phyloP scores from a whole-genome alignment of 2,797 vertebrate genomes.

The Acrossocheilus fasciatus region DNA sequence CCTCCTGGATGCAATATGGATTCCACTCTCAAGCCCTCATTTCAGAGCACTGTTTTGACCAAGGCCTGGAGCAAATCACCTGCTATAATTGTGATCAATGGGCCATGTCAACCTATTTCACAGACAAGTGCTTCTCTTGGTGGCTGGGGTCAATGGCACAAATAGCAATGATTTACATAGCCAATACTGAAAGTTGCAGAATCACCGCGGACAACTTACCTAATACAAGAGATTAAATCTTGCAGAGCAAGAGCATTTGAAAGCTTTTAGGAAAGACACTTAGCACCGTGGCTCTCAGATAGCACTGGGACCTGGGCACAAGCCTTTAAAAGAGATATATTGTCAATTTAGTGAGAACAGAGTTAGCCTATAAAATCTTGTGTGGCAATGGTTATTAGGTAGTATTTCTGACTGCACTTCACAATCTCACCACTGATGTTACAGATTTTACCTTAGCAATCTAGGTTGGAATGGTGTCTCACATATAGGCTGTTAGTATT shows the following conservation, averaged over 20 bases:
- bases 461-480: not conserved
- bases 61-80: constrained; percentile 75
- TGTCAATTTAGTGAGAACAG: constrained; percentile 33
- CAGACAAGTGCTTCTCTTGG: constrained; percentile 79
- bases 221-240: constrained; percentile 80
- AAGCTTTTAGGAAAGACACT: constrained; percentile 67
- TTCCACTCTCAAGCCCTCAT: constrained; percentile 54
- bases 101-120: constrained; percentile 84
- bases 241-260: constrained; percentile 68
- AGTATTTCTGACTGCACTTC: constrained; percentile 35
- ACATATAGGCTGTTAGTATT: too few species aligned
- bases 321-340: constrained; percentile 39
- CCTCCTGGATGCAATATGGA: constrained; percentile 63
- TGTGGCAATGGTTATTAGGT: constrained; percentile 27
- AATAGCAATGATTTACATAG: constrained; percentile 82
- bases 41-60: constrained; percentile 68
- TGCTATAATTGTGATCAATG: constrained; percentile 78
- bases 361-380: constrained; percentile 35
- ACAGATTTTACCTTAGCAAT: not conserved
- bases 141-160: constrained; percentile 73
- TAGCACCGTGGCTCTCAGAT: not conserved
- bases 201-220: constrained; percentile 71
- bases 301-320: constrained; percentile 14
- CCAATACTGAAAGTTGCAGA: constrained; percentile 78
- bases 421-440: not conserved